Conservation (phyloP, 2,888 invertebrate species). For the Sinotaia quadrata region DNA sequence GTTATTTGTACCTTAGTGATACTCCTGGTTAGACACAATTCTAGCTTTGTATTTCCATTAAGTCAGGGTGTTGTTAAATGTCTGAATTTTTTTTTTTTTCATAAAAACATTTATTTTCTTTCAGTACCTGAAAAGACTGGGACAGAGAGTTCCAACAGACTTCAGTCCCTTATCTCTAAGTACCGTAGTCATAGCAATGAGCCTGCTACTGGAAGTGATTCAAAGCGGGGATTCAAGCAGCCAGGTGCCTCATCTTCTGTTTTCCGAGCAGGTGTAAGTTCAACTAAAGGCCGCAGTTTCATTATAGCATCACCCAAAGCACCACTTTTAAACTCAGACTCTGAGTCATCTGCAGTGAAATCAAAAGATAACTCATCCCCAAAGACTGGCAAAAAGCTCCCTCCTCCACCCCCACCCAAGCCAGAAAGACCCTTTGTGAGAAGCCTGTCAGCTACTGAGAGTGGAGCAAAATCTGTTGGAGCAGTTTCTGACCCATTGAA, state of each 20-base stretch:
- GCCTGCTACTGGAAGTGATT: slow-evolving; percentile 37
- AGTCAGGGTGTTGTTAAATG: no score
- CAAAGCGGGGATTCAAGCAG: slow-evolving; percentile 52
- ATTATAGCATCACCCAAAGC: slow-evolving; percentile 25
- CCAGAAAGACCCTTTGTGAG: slow-evolving; percentile 14
- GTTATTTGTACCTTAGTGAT: no score
- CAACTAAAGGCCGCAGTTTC: slow-evolving; percentile 19
- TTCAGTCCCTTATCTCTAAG: slow-evolving; percentile 62
- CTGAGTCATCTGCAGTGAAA: not conserved
- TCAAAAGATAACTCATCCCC: not conserved
- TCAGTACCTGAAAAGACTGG: slow-evolving; percentile 31
- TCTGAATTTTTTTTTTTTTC: no score
- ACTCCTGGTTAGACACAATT: no score
- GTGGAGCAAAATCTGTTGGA: slow-evolving; percentile 30
- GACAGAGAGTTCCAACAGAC: slow-evolving; percentile 48
- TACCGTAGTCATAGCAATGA: slow-evolving; percentile 55
- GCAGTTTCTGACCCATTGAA: slow-evolving; percentile 37
- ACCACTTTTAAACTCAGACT: slow-evolving; percentile 5
- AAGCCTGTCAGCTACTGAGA: slow-evolving; percentile 19
- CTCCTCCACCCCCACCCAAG: slow-evolving; percentile 29
- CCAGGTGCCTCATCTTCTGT: slow-evolving; percentile 11
- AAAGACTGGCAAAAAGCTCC: slow-evolving; percentile 21
- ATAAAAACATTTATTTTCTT: not conserved
- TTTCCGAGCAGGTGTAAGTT: slow-evolving; percentile 12
- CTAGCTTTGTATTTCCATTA: no score